Percentiles rank a stretch among this genome's conserved stretches.
Conservation (phyloP, 2,113 vertebrate genomes). For the Rhabdomys dilectus region DNA sequence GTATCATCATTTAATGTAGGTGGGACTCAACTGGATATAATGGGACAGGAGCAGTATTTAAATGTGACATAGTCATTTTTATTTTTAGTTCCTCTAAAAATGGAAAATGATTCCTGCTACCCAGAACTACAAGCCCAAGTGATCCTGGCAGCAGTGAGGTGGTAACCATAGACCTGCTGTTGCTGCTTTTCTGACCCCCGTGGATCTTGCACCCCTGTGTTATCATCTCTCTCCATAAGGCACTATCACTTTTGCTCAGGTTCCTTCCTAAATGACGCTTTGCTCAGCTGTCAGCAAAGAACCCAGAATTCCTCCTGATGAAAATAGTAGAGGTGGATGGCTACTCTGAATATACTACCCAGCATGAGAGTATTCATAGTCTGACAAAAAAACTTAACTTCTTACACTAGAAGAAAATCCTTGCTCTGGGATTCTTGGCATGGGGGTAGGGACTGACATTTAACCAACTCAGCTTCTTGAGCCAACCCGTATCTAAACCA, state of each 20-base stretch:
- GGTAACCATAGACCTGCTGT: not conserved
- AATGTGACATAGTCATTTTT: not conserved
- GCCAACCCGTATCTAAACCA: not conserved
- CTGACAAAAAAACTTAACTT: slow-evolving; percentile 16
- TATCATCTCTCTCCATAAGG: not conserved
- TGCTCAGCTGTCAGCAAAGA: not conserved
- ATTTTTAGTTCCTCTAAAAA: not conserved
- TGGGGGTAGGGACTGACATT: not conserved
- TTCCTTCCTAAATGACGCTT: not conserved
- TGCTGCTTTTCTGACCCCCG: not conserved
- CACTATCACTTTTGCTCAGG: not conserved
- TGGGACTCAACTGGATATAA: not conserved
- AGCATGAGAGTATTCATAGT: not conserved
- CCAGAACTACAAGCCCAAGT: not conserved
- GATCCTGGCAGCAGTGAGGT: not conserved
- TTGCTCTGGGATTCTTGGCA: not conserved
- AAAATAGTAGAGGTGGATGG: not conserved
- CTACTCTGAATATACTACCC: not conserved
- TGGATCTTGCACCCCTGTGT: not conserved
- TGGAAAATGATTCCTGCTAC: not conserved
- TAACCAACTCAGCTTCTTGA: not conserved
- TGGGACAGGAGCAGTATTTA: not conserved
- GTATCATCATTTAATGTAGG: not conserved
- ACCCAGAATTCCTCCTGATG: not conserved
- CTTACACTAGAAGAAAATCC: not conserved